Evolutionary conservation across 2,888 invertebrate genomes (phyloP).

Genomic region (Pristionchus entomophagus): DNA sequence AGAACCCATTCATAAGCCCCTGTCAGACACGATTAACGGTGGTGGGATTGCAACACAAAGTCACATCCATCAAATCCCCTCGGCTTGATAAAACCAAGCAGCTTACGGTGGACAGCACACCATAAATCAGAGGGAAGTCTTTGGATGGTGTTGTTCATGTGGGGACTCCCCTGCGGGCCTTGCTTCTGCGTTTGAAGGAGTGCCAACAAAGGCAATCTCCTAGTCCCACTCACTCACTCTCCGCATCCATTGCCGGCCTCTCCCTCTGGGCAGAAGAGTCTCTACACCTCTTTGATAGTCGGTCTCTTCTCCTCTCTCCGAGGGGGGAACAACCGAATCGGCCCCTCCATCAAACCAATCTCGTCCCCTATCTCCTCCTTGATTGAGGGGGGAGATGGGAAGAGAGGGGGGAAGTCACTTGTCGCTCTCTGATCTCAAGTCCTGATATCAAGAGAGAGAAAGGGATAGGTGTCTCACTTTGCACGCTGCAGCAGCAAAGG

Average conservation of each 20-base stretch:
- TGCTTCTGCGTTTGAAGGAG: slow-evolving; percentile 8
- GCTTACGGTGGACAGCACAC: slow-evolving; percentile 9
- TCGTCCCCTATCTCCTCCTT: not conserved
- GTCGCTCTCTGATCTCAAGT: not conserved
- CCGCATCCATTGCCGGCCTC: no score
- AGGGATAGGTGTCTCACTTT: no score
- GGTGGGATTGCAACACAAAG: not conserved
- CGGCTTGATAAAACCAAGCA: not conserved
- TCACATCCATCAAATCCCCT: slow-evolving; percentile 2
- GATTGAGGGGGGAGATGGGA: slow-evolving; percentile 10
- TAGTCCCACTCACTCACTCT: not conserved
- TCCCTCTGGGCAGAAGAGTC: not conserved
- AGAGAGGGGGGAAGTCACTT: slow-evolving; percentile 12
- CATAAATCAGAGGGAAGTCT: slow-evolving; percentile 9
- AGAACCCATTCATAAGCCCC: slow-evolving; percentile 1
- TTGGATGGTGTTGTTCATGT: not conserved
- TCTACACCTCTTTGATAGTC: slow-evolving; percentile 23
- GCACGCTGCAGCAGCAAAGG: not conserved
- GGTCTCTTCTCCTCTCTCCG: not conserved
- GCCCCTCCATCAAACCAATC: slow-evolving; percentile 19
- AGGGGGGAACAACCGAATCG: not conserved
- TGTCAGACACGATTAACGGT: not conserved
- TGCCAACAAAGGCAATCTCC: slow-evolving; percentile 10
- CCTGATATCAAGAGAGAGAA: not conserved
- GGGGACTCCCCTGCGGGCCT: not conserved